These are phyloP conservation scores for Carettochelys insculpta DNA, from an alignment of 2,113 vertebrate species.

Conservation along the genomic window DNA sequence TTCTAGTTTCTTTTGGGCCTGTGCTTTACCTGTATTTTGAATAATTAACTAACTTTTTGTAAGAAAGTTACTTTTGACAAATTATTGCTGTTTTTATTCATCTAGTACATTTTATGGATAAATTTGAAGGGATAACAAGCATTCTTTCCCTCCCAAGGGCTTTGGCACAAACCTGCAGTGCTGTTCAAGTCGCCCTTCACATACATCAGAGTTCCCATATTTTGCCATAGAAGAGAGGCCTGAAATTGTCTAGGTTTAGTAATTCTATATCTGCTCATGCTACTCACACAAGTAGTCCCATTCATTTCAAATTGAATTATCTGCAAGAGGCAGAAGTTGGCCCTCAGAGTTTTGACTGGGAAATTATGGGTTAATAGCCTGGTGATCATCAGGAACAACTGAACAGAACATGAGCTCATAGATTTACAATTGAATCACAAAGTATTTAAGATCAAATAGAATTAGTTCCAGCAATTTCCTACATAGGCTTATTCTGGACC, in stretches of 20 bases:
- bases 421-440: background rate
- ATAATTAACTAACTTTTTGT: too few relatives aligned
- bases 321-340: background rate
- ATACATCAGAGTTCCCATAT: background rate
- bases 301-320: background rate
- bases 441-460: background rate
- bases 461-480: background rate
- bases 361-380: background rate
- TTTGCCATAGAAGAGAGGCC: background rate
- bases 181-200: rapidly evolving
- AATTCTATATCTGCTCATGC: background rate
- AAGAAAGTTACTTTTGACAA: too few relatives aligned
- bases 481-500: background rate
- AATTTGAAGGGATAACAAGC: rapidly evolving
- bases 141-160: background rate
- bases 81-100: too few relatives aligned
- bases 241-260: background rate
- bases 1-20: too few relatives aligned
- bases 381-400: background rate
- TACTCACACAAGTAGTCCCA: background rate
- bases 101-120: background rate
- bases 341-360: background rate
- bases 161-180: rapidly evolving
- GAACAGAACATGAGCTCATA: background rate
- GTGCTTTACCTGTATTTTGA: too few relatives aligned